Conservation (phyloP, 2,888 invertebrate genomes). For the Drosophila nigricruria region DNA sequence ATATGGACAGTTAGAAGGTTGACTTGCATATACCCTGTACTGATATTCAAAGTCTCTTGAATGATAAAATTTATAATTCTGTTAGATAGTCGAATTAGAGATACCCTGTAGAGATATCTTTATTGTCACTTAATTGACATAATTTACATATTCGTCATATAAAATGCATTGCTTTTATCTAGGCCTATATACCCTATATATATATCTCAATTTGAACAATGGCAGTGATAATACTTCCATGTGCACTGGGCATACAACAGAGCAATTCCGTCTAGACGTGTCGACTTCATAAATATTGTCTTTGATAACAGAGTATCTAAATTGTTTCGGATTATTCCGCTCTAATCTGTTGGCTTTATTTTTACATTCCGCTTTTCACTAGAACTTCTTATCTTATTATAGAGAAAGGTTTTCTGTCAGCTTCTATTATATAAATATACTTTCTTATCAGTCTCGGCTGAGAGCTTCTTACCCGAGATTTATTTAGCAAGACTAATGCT, state of each 20-base stretch:
- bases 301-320: slow-evolving; percentile 15
- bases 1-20: not conserved
- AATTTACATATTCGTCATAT: not conserved
- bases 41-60: not conserved
- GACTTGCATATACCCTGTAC: not conserved
- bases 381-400: not conserved
- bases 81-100: not conserved
- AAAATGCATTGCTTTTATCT: not conserved
- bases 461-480: no score
- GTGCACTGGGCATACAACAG: not conserved
- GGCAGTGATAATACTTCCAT: not conserved
- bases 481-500: no score
- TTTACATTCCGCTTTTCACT: not conserved
- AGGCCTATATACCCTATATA: not conserved
- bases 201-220: not conserved
- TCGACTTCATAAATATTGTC: not conserved
- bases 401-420: not conserved
- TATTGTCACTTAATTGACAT: not conserved
- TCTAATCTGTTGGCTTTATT: not conserved
- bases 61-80: not conserved
- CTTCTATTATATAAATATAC: not conserved
- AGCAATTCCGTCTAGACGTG: not conserved
- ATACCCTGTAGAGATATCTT: not conserved
- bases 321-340: not conserved
- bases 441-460: not conserved